Evolutionary conservation across 2,888 invertebrate genomes (phyloP), one percentile per base, ranked within the genome.

Genomic region (Tupiocoris notatus): DNA sequence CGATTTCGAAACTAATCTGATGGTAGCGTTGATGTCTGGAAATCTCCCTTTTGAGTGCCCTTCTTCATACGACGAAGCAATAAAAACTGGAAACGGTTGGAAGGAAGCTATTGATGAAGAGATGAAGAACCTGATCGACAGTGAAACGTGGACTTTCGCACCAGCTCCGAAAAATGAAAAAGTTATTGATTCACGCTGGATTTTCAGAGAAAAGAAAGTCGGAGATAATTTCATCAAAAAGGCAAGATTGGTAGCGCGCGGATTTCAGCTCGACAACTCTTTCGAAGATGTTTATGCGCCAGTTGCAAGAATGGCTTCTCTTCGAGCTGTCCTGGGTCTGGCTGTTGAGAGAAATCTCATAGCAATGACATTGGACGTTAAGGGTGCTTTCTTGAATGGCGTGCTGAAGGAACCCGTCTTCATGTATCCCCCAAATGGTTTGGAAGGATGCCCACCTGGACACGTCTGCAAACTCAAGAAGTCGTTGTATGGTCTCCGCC

Each of bases 101-200:
- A 25, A 23, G 54, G 21, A 23, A 21, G 75, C 75, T n/a, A n/a
- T n/a, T n/a, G n/a, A n/a, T n/a, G n/a, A 22, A 7, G 75, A 77
- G 67, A 23, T 75, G n/a, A 2, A 23, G 0, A 23, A 70, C 22
- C 56, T 76, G n/a, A 56, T 62, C n/a, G 22, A 3, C 2, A 56
- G 76, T 25, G 23, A 65, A 3, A 75, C 75, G 9, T 77, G 76
- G 77, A 70, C 67, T 66, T 2, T 63, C 20, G 75, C 76, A 25
- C 24, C 57, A 16, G 21, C 12, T n/a, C 62, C 62, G 24, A 18
- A 17, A 18, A 18, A 24, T 57, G 22, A 18, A 6, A 21, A 62
- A 20, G 17, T 70, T 20, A 70, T 77, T 24, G 75, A 76, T 9
- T 68, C 77, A 17, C 54, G 68, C 21, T 77, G 70, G 76, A 76